Evolutionary conservation across 2,888 invertebrate genomes (phyloP).

Genomic region (Mesoligia furuncula): DNA sequence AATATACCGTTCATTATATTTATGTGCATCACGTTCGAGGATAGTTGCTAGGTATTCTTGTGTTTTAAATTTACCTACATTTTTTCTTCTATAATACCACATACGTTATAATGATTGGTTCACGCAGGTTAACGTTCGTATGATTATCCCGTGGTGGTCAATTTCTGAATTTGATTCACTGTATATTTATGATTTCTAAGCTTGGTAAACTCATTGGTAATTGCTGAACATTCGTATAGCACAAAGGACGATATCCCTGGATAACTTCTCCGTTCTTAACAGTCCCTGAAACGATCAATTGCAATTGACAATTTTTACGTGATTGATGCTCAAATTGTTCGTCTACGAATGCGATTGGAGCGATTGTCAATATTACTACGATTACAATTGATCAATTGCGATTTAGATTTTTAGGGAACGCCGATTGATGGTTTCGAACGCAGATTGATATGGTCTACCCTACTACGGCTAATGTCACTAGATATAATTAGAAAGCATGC

Average conservation of each 20-base stretch:
- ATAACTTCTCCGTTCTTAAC: neutral
- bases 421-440: too few relatives aligned
- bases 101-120: neutral
- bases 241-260: neutral
- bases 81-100: neutral
- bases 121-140: neutral
- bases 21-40: slow-evolving; percentile 12
- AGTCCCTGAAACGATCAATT: neutral
- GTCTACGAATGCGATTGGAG: too few relatives aligned
- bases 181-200: neutral
- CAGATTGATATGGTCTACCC: neutral
- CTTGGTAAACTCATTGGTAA: neutral
- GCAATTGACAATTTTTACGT: neutral
- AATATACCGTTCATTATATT: slow-evolving; percentile 10
- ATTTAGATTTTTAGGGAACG: neutral
- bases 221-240: neutral
- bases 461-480: neutral
- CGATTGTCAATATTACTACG: neutral
- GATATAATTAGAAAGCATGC: neutral
- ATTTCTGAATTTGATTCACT: neutral
- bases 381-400: too few relatives aligned
- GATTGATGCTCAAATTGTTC: neutral
- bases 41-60: slow-evolving; percentile 7
- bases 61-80: neutral
- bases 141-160: neutral